Percentiles rank a stretch among this genome's conserved stretches.
phyloP scores from a whole-genome alignment of 2,797 vertebrate genomes.

The Sebastes ruberrimus region DNA sequence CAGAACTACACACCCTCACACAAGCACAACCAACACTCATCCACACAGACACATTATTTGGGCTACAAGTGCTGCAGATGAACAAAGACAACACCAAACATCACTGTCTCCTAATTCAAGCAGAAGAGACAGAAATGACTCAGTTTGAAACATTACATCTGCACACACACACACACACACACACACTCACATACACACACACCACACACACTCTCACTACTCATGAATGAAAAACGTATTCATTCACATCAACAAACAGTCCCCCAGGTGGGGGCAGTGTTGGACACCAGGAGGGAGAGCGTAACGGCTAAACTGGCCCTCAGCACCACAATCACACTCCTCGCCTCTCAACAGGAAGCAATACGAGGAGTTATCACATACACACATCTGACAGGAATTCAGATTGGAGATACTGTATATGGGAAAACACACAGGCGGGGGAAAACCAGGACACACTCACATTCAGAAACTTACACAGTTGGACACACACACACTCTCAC shows the following conservation, averaged over 20 bases:
- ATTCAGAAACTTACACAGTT: not conserved
- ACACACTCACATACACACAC: not conserved
- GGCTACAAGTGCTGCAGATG: not conserved
- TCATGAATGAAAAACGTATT: not conserved
- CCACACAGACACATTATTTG: slow-evolving; percentile 5
- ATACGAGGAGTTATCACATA: slow-evolving; percentile 64
- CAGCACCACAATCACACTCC: slow-evolving; percentile 28
- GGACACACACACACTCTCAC: not conserved
- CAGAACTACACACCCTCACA: not conserved
- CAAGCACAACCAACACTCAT: not conserved
- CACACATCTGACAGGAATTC: slow-evolving; percentile 70
- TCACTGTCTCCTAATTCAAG: slow-evolving; percentile 15
- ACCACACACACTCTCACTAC: not conserved
- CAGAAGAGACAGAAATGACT: slow-evolving; percentile 46
- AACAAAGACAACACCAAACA: not conserved
- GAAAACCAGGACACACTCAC: not conserved
- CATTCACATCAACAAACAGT: not conserved
- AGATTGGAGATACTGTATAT: slow-evolving; percentile 50
- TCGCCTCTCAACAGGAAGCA: slow-evolving; percentile 67
- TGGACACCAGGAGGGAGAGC: slow-evolving; percentile 7
- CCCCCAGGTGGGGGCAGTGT: slow-evolving; percentile 63
- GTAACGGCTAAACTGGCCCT: not conserved
- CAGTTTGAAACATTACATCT: not conserved
- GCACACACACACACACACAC: not conserved
- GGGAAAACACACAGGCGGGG: not conserved